Percentiles rank a stretch among this genome's conserved stretches.
Evolutionary conservation across 1,140 invertebrate species (phyloP).

Genomic region (Druon quercuslanigerum): DNA sequence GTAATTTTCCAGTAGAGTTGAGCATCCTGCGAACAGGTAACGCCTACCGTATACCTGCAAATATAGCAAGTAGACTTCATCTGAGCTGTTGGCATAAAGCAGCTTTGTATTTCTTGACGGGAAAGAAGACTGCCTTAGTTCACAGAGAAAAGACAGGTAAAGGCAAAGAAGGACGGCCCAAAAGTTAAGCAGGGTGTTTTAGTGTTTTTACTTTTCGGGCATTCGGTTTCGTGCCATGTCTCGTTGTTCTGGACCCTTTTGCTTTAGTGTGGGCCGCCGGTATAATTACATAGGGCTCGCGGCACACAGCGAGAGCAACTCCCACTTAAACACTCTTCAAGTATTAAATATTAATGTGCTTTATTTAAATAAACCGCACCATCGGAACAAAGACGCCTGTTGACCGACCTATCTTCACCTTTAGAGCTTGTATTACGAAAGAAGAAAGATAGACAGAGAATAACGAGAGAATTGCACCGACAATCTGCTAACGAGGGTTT

Average conservation of each 20-base stretch:
- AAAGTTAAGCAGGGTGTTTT: slow-evolving; percentile 29
- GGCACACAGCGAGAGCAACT: slow-evolving; percentile 54
- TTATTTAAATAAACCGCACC: slow-evolving; percentile 65
- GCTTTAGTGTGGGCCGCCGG: slow-evolving; percentile 53
- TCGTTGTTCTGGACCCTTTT: slow-evolving; percentile 9
- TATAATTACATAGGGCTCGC: slow-evolving; percentile 65
- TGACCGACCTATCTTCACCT: slow-evolving; percentile 31
- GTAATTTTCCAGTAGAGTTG: neutral
- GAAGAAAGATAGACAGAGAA: neutral
- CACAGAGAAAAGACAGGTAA: neutral
- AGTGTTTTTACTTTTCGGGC: slow-evolving; percentile 40
- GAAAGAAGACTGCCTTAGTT: neutral
- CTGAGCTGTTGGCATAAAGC: slow-evolving; percentile 1
- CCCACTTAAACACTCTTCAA: slow-evolving; percentile 63
- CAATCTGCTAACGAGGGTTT: slow-evolving; percentile 43
- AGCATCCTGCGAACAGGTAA: slow-evolving; percentile 7
- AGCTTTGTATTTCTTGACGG: neutral
- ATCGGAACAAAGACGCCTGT: slow-evolving; percentile 45
- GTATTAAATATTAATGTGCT: slow-evolving; percentile 69
- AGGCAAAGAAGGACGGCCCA: slow-evolving; percentile 5
- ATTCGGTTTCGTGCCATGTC: slow-evolving; percentile 35
- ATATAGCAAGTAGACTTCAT: neutral
- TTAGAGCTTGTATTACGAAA: neutral
- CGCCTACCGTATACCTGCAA: neutral
- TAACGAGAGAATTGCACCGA: neutral